Base-by-base conservation (phyloP, 2,888 invertebrate genomes). In the Chloroclysta siterata region DNA sequence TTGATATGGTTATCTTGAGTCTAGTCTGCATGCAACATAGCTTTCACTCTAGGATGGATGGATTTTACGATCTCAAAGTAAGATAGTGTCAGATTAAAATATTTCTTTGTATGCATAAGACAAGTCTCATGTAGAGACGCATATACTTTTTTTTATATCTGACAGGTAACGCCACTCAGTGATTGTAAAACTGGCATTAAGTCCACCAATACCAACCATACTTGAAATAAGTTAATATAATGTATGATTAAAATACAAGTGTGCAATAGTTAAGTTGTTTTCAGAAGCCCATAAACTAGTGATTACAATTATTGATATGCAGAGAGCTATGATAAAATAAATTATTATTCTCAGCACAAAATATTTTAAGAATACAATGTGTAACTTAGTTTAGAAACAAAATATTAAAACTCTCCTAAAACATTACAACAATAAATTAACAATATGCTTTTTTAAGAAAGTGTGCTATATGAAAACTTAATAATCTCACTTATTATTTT, bases 351-450 rank as follows among this genome's bases (percentile, higher is more conserved):
- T 81, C 81, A 61, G 39, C 46, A 28, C 63, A 68, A 68, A 79
- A 78, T 80, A 80, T 81, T 83, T 83, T 81, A 84, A 75, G 80
- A 80, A 82, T 83, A 83, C 76, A 79, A n/a, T 53, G 41, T 78
- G 82, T 81, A 85, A 80, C 80, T 80, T 85, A 88, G 78, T 81
- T 78, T 81, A 81, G 79, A 90, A 91, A 89, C 86, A 90, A 89
- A 46, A 85, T 87, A 87, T 88, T 87, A 84, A 82, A 92, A 91
- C 91, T 92, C 87, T 92, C 90, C 91, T 90, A 90, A 88, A 88
- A 89, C 88, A 88, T 88, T 88, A 89, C 85, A 90, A 91, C 90
- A 89, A 90, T 85, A 78, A 71, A 63, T 80, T 89, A 92, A 91
- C 90, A 89, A 85, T 90, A 89, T 82, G 82, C 81, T 82, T 82